A percentile compares a stretch with the other conserved stretches of the same genome.
Evolutionary conservation across 2,797 vertebrate genomes (phyloP).

Genomic region (Setipinna tenuifilis): DNA sequence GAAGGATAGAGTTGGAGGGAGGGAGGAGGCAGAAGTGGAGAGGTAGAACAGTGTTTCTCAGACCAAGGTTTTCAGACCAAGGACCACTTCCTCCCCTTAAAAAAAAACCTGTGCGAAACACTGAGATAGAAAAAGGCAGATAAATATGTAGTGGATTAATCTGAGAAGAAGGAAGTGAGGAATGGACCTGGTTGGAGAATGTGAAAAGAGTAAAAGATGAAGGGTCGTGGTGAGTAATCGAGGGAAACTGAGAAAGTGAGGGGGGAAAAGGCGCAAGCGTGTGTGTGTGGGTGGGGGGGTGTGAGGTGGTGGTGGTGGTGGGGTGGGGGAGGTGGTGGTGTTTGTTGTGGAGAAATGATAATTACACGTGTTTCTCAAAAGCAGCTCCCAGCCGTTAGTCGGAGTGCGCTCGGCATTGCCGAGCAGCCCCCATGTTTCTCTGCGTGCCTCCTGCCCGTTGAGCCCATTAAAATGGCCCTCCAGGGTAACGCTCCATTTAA

Average conservation of each 20-base stretch:
- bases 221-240: neutral
- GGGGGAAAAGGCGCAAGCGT: neutral
- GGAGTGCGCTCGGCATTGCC: neutral
- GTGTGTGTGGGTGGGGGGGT: neutral
- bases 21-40: neutral
- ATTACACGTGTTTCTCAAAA: neutral
- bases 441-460: constrained; percentile 26
- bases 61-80: too few relatives aligned
- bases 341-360: neutral
- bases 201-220: constrained; percentile 28
- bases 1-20: too few relatives aligned
- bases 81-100: too few relatives aligned
- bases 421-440: constrained; percentile 20
- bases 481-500: neutral
- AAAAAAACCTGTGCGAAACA: too few relatives aligned
- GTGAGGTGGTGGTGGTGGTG: neutral
- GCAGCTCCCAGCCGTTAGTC: constrained; percentile 7
- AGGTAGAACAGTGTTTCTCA: too few relatives aligned
- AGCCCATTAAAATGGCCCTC: constrained; percentile 28
- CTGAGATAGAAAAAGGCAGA: too few relatives aligned
- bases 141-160: too few relatives aligned
- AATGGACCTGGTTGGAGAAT: neutral
- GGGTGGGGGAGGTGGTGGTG: too few relatives aligned
- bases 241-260: neutral
- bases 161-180: too few relatives aligned